Evolutionary conservation across 92 coral and sea anemone species (phyloP), one percentile per base, ranked within the genome.

Genomic region (Nematostella vectensis): DNA sequence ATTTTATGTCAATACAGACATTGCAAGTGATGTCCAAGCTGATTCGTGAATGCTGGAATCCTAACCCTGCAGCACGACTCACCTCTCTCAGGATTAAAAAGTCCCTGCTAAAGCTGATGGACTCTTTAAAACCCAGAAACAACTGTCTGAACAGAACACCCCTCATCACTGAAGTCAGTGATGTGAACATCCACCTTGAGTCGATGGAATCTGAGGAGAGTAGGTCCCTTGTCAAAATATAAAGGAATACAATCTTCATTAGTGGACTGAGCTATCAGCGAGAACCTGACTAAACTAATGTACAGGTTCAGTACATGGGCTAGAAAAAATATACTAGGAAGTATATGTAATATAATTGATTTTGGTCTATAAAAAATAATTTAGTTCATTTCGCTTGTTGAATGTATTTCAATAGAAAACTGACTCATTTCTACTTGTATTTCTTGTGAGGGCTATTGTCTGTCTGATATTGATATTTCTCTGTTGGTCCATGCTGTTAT

Each of bases 21-120:
- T 89, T 82, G 51, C 80, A 82, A 27, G 75, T 74, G 10, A 71
- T 91, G 85, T 67, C 74, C 3, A 82, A 77, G 58, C 45, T 91
- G 17, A 91, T 87, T 70, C 73, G 71, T 52, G 98, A 91, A 54
- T 91, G 98, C 54, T 91, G 98, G 98, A 72, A 82, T 54, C 76
- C 74, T 39, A 82, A 72, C 57, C 83, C 93, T 23, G 69, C 96
- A 26, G 98, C 96, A 2, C 72, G 98, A 12, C 81, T 91, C 11
- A 81, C 98, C 10, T 75, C 98, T 9, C 54, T 91, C 24, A 81
- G 98, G 31, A 76, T 91, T 20, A 91, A 81, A 74, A 91, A 91
- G 71, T 72, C 77, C 59, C 74, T 91, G 28, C 65, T 78, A 37
- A 87, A 78, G 62, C 67, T 91, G 11, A 72, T 70, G 87, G 95